These are phyloP conservation scores for Pomacea maculata DNA, from an alignment of 1,140 invertebrate species.

Conservation along the genomic window DNA sequence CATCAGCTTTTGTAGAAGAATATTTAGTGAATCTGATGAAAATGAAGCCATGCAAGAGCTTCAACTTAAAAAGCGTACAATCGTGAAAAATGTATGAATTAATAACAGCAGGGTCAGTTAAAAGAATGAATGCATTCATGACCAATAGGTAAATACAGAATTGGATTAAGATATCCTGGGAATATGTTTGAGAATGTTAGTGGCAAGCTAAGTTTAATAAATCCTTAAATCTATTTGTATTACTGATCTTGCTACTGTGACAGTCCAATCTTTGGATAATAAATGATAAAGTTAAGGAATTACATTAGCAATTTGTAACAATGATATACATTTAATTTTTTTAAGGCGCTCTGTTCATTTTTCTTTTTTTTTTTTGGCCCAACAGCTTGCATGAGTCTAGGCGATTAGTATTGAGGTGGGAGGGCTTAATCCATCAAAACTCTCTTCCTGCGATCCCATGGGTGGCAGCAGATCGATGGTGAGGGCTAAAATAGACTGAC, in stretches of 20 bases:
- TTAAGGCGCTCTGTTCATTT: neutral
- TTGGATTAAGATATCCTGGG: too few species aligned
- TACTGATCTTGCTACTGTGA: too few species aligned
- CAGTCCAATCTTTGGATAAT: too few species aligned
- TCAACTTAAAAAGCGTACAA: neutral
- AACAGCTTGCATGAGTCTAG: neutral
- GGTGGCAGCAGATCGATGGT: slow-evolving; percentile 71
- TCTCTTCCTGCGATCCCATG: slow-evolving; percentile 65
- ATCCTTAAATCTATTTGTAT: too few species aligned
- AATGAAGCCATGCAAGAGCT: neutral
- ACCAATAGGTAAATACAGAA: too few species aligned
- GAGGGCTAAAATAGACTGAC: slow-evolving; percentile 37
- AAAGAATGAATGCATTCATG: too few species aligned
- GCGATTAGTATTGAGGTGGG: neutral
- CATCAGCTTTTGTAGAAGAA: slow-evolving; percentile 11
- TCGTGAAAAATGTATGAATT: neutral
- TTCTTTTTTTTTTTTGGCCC: neutral
- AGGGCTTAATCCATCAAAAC: neutral
- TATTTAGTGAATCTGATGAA: neutral
- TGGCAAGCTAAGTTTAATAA: too few species aligned
- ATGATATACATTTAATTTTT: neutral
- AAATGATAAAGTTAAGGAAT: neutral
- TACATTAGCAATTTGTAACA: neutral
- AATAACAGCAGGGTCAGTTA: neutral
- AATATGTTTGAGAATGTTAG: too few species aligned